Evolutionary conservation across 2,888 invertebrate genomes (phyloP), one percentile per base, ranked within the genome.

Genomic region (Rhaphigaster nebulosa): DNA sequence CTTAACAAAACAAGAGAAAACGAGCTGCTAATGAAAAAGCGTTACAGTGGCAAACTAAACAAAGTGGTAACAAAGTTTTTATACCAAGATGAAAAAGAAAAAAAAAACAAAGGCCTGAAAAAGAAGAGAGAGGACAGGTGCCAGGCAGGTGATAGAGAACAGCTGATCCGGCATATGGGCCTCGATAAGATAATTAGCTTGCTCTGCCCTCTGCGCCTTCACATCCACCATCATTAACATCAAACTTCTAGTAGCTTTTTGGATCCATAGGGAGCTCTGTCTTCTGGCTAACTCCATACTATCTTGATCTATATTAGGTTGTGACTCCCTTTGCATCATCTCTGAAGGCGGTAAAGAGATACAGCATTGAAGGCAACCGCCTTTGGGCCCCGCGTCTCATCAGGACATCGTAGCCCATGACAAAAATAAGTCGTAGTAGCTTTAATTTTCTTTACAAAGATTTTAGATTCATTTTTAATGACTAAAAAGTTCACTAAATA

Each of bases 151-250:
- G 80, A 80, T 38, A 80, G 26, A 26, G 41, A 80, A 80, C 80
- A 80, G 80, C 80, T 80, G 80, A 80, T 80, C 80, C 80, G 45
- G 80, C 80, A 80, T 80, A 80, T 80, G 80, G 80, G 80, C 80
- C 12, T 41, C 80, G 80, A 80, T 80, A 80, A 80, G 80, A 80
- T 80, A 80, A 80, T 80, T 80, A n/a, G 12, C 38, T 38, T 29
- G 29, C 70, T 70, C 23, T 23, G 15, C 29, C n/a, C 0, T 65
- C 65, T 65, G 15, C 29, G 4, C 18, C 15, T 70, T 0, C 29
- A 3, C 34, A 34, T 15, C 34, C 1, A 18, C 29, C 34, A 34
- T 70, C 70, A 70, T 70, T 34, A 34, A n/a, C 70, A 29, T 34
- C 70, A 70, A 34, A 34, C 0, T 65, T 15, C n/a, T 0, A 10